Conservation (phyloP, 2,888 invertebrate genomes). For the Hypolimnas misippus region DNA sequence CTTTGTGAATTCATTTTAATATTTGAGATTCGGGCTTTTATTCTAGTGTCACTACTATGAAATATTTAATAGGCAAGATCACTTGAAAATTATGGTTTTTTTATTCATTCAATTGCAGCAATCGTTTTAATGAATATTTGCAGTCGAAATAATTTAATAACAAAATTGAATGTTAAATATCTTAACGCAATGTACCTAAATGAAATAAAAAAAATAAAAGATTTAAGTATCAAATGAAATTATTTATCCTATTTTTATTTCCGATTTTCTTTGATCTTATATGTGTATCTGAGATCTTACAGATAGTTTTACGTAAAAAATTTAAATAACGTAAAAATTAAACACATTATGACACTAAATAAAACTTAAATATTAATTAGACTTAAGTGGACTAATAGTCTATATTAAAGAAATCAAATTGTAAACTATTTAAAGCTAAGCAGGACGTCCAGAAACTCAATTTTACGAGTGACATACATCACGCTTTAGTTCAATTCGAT, state of each 20-base stretch:
- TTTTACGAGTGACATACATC: conserved; percentile 60
- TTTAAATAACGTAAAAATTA: conserved; percentile 28
- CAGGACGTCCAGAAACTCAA: conserved; percentile 71
- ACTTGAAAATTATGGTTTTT: neutral
- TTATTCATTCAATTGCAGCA: neutral
- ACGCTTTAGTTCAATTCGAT: conserved; percentile 49
- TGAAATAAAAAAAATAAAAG: conserved; percentile 23
- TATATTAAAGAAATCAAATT: conserved; percentile 50
- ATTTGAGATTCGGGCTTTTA: neutral
- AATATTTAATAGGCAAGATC: conserved; percentile 7
- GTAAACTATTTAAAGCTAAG: conserved; percentile 79
- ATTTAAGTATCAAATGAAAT: conserved; percentile 24
- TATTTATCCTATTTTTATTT: conserved; percentile 26
- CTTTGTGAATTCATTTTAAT: neutral
- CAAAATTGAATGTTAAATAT: conserved; percentile 16
- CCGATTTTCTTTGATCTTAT: conserved; percentile 31
- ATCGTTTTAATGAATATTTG: conserved; percentile 8
- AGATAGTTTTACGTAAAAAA: conserved; percentile 33
- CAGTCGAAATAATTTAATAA: conserved; percentile 17
- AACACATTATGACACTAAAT: conserved; percentile 40
- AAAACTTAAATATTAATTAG: conserved; percentile 45
- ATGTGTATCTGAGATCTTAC: conserved; percentile 38
- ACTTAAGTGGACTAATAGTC: conserved; percentile 47
- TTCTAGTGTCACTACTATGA: neutral
- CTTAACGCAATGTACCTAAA: conserved; percentile 20